Evolutionary conservation across 2,113 vertebrate species (phyloP), one percentile per base, ranked within the genome.

Genomic region (Gobiocypris rarus): DNA sequence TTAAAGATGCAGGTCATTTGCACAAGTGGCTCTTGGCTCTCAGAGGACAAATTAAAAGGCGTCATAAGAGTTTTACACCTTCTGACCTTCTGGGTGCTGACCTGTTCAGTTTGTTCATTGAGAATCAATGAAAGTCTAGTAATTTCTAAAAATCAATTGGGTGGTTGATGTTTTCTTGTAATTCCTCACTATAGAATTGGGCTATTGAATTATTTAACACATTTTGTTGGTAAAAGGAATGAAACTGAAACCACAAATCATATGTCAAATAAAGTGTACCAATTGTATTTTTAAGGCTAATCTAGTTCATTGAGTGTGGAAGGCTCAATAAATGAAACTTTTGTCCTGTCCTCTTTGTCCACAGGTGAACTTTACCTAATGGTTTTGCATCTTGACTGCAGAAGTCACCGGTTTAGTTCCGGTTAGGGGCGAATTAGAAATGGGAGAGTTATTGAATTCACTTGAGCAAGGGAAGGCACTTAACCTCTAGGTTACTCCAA

Each of bases 151-250:
- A 41, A 69, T 69, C 34, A 69, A 71, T 45, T 45, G 2, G 38
- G 13, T 71, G 69, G 19, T 24, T 71, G 22, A 71, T 15, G 69
- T n/a, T 71, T 43, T 24, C 19, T 38, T 69, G 1, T 22, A 22
- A 38, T 69, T 34, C 31, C 31, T 10, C 34, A 69, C 9, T 67
- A 38, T 11, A 69, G 9, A 41, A 19, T 34, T 10, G 52, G 2
- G 52, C 6, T 54, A 54, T 54, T 54, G 17, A 54, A 22, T 54
- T 7, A 54, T 22, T 19, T 54, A 54, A 17, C 17, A 22, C 17
- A 41, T 69, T 69, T 69, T 69, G 9, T 69, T 69, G 65, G n/a
- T 73, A 6, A 71, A 71, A 71, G n/a, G 22, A 45, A 48, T 73
- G 11, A 15, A 14, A 45, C 2, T n/a, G 4, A 41, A 38, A 70